Percentiles rank a stretch among this genome's conserved stretches.
phyloP scores from a whole-genome alignment of 2,888 invertebrate genomes.

The Drosophila cracens region DNA sequence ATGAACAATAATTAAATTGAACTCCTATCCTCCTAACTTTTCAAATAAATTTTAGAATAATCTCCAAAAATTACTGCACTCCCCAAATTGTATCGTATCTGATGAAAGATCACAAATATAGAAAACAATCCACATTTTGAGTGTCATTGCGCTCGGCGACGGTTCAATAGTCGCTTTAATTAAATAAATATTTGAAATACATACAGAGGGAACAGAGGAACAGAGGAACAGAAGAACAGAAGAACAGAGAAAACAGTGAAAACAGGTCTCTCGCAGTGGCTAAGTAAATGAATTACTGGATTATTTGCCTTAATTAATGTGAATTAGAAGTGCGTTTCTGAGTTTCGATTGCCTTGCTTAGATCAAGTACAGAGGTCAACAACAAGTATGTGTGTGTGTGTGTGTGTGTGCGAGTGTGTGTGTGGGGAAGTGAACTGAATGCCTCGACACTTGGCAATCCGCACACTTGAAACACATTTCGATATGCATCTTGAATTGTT shows the following conservation, averaged over 20 bases:
- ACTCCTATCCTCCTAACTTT: not conserved
- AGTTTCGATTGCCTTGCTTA: slow-evolving; percentile 15
- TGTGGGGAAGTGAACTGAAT: slow-evolving; percentile 29
- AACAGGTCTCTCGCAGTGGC: slow-evolving; percentile 6
- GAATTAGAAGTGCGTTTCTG: slow-evolving; percentile 26
- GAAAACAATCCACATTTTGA: slow-evolving; percentile 17
- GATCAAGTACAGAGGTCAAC: slow-evolving; percentile 7
- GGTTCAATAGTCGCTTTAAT: slow-evolving; percentile 40
- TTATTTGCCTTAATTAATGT: slow-evolving; percentile 61
- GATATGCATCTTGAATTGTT: slow-evolving; percentile 48
- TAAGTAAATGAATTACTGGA: slow-evolving; percentile 41
- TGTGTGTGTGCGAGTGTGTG: not conserved
- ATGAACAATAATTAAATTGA: no score
- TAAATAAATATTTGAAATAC: slow-evolving; percentile 45
- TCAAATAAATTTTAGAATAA: not conserved
- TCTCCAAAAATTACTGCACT: not conserved
- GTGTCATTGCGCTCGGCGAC: slow-evolving; percentile 18
- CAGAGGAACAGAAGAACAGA: no score
- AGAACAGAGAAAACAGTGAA: not conserved
- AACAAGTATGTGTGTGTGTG: not conserved
- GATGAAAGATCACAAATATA: slow-evolving; percentile 17
- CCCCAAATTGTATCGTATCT: not conserved
- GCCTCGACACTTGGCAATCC: slow-evolving; percentile 43
- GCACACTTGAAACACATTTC: slow-evolving; percentile 54
- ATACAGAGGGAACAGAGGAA: not conserved